Evolutionary conservation across 2,888 invertebrate species (phyloP).

Genomic region (Brachypterus glaber): DNA sequence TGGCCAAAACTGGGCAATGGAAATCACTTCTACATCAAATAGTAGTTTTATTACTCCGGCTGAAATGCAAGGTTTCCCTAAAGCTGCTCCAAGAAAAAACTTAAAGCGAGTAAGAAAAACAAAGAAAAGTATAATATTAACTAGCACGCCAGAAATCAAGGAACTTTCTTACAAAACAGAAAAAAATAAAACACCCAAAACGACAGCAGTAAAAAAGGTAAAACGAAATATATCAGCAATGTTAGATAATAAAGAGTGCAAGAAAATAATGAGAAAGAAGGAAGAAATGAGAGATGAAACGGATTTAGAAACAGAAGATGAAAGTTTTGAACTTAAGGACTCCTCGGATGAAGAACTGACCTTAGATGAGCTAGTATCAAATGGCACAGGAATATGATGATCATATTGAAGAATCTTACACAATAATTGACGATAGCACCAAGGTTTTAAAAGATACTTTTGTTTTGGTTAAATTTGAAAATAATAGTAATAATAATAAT

Average conservation of each 20-base stretch:
- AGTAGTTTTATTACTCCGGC: conserved; percentile 4
- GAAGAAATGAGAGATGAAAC: conserved; percentile 3
- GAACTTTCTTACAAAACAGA: conserved; percentile 6
- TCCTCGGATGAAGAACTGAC: conserved; percentile 5
- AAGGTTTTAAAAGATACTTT: conserved; percentile 6
- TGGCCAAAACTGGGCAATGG: too few relatives aligned
- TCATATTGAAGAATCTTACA: conserved; percentile 1
- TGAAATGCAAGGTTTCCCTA: conserved; percentile 5
- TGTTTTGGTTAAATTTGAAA: conserved; percentile 9
- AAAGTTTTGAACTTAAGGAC: conserved; percentile 3
- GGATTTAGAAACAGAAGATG: conserved; percentile 3
- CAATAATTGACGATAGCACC: conserved; percentile 5
- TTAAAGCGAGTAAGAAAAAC: conserved; percentile 1
- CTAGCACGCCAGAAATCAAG: conserved; percentile 6
- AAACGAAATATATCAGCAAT: too few relatives aligned
- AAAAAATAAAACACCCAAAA: conserved; percentile 7
- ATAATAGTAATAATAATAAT: too few relatives aligned
- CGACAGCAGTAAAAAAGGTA: too few relatives aligned
- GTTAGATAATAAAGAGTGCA: too few relatives aligned
- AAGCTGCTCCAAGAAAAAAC: conserved; percentile 7
- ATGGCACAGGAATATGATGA: neutral
- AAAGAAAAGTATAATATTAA: conserved; percentile 6
- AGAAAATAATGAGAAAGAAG: too few relatives aligned
- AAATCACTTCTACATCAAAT: too few relatives aligned
- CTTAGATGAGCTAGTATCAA: conserved; percentile 4